Base-by-base conservation (phyloP, 1,140 invertebrate genomes). In the Arion vulgaris region DNA sequence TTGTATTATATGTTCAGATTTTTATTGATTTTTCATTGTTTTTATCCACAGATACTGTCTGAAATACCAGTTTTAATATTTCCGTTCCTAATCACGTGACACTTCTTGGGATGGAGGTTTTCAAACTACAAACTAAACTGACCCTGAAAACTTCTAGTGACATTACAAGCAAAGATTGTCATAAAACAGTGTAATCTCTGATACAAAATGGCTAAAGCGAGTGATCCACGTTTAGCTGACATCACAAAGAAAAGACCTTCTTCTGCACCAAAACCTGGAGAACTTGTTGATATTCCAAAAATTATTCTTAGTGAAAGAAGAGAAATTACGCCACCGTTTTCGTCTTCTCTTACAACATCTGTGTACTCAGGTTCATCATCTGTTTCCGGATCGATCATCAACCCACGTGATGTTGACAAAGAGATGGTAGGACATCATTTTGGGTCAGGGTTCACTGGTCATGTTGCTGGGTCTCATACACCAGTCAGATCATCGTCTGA, bases 341-440 rank as follows among this genome's bases (percentile, higher is more conserved):
- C 90, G 94, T 89, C 95, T 95, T 91, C 92, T 96, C 36, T 88
- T 90, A 85, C 77, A 85, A 78, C 84, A 87, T n/a, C 86, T 91
- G 75, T 83, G 84, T 23, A 53, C 84, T 28, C 4, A 73, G 86
- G 15, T 86, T 85, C 38, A 71, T 85, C 26, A 87, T 88, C 66
- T 23, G 82, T 89, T 28, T 84, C 84, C 23, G 80, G 86, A 69
- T 82, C 89, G 66, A 89, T 87, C 85, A 84, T 83, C n/a, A 73
- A 82, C 81, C 87, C 87, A 41, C 77, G 88, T 72, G 51, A 19
- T 13, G 39, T 41, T 28, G 36, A 66, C 23, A 51, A 71, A 28
- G 81, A 71, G 53, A 23, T 19, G 23, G 49, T 51, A 28, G 53
- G 75, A 17, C 19, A 73, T 39, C 9, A n/a, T 23, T 11, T 19